Evolutionary conservation across 2,113 vertebrate genomes (phyloP).

Genomic region (Chaetops frenatus): DNA sequence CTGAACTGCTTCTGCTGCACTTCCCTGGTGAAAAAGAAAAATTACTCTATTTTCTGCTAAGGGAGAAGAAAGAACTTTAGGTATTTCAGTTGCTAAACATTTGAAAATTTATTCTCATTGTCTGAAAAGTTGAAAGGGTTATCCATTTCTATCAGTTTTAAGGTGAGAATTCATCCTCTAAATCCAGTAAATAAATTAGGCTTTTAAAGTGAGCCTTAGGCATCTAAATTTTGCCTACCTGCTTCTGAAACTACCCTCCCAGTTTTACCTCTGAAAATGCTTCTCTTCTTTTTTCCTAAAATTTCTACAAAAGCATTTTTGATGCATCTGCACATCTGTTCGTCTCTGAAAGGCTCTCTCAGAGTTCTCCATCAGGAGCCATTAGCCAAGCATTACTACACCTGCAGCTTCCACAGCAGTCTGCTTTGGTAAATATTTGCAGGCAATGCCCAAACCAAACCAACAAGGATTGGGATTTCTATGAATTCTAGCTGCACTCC

Average conservation of each 20-base stretch:
- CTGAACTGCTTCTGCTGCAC: not conserved
- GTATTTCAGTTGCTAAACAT: not conserved
- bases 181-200: not conserved
- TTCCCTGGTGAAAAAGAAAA: not conserved
- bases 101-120: not conserved
- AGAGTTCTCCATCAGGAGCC: not conserved
- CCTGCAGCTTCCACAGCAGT: not conserved
- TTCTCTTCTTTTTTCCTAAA: not conserved
- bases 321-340: not conserved
- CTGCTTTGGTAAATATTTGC: not conserved
- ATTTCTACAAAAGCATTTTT: not conserved
- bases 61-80: not conserved
- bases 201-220: not conserved
- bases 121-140: not conserved
- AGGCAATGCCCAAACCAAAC: not conserved
- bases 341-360: not conserved
- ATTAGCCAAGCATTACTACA: not conserved
- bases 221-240: not conserved
- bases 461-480: not conserved
- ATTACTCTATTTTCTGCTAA: not conserved
- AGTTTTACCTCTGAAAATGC: not conserved
- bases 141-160: not conserved
- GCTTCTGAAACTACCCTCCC: not conserved
- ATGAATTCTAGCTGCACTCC: not conserved
- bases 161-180: not conserved